Percentiles rank a stretch among this genome's conserved stretches.
Evolutionary conservation across 2,797 vertebrate species (phyloP).

Genomic region (Hoplostethus atlanticus): DNA sequence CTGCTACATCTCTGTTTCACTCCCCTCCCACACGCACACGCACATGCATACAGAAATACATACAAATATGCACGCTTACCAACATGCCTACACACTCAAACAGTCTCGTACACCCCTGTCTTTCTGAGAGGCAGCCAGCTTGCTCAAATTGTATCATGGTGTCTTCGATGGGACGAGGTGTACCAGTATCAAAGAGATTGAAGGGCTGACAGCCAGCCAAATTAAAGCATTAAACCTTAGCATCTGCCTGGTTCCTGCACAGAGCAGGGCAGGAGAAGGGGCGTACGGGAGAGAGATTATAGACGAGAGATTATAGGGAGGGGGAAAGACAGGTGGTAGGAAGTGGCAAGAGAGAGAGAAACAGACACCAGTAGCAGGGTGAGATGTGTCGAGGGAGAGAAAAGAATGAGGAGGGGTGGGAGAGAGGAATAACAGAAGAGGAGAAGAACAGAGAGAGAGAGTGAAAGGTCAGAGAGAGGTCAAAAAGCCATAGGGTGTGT

Average conservation of each 20-base stretch:
- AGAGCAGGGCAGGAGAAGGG: slow-evolving; percentile 46
- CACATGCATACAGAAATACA: slow-evolving; percentile 33
- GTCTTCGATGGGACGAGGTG: slow-evolving; percentile 71
- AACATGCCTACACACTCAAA: slow-evolving; percentile 52
- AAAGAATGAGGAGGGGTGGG: neutral
- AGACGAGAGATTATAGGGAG: slow-evolving; percentile 50
- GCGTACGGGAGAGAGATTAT: slow-evolving; percentile 63
- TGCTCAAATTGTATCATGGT: slow-evolving; percentile 75
- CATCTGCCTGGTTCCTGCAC: slow-evolving; percentile 68
- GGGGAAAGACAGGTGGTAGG: slow-evolving; percentile 51
- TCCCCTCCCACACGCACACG: slow-evolving; percentile 28
- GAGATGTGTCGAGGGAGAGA: slow-evolving; percentile 14
- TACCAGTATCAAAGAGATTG: slow-evolving; percentile 78
- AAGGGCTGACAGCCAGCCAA: slow-evolving; percentile 75
- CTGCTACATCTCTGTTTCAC: slow-evolving; percentile 4
- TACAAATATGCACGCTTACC: slow-evolving; percentile 22
- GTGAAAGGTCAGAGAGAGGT: slow-evolving; percentile 14
- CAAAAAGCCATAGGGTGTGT: neutral
- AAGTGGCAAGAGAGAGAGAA: slow-evolving; percentile 42
- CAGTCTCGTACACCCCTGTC: slow-evolving; percentile 36
- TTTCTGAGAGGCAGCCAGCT: slow-evolving; percentile 63
- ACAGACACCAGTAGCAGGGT: slow-evolving; percentile 37
- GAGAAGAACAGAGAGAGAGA: neutral
- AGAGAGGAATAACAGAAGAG: neutral
- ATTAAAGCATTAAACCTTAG: slow-evolving; percentile 78